Conservation (phyloP, 1,140 invertebrate species). For the Mercenaria mercenaria region DNA sequence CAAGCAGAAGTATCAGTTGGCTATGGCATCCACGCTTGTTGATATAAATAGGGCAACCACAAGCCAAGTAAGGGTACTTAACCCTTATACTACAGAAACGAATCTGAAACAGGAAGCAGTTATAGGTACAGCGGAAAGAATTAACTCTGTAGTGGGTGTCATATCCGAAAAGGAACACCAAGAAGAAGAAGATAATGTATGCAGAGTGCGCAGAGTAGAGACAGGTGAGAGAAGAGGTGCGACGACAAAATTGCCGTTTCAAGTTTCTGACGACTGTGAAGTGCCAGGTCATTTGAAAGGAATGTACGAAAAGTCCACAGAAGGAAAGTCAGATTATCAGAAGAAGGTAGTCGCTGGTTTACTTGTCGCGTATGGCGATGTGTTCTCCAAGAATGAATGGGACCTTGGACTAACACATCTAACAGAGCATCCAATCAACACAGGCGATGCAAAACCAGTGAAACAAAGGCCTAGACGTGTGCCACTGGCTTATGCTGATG, state of each 20-base stretch:
- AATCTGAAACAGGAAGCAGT: not conserved
- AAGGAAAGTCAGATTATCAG: no score
- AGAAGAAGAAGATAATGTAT: not conserved
- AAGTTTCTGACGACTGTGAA: not conserved
- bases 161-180: not conserved
- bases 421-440: not conserved
- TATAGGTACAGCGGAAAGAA: not conserved
- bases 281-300: not conserved
- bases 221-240: not conserved
- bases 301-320: no score
- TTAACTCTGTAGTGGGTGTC: no score
- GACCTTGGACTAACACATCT: not conserved
- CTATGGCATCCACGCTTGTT: no score
- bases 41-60: no score
- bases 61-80: not conserved
- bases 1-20: not conserved
- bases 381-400: not conserved
- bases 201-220: not conserved
- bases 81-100: not conserved
- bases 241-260: not conserved
- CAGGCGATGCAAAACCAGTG: not conserved
- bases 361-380: not conserved
- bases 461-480: not conserved
- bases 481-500: no score
- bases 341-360: no score